Conservation (phyloP, 23 tunicate species). For the Clavelina lepadiformis region DNA sequence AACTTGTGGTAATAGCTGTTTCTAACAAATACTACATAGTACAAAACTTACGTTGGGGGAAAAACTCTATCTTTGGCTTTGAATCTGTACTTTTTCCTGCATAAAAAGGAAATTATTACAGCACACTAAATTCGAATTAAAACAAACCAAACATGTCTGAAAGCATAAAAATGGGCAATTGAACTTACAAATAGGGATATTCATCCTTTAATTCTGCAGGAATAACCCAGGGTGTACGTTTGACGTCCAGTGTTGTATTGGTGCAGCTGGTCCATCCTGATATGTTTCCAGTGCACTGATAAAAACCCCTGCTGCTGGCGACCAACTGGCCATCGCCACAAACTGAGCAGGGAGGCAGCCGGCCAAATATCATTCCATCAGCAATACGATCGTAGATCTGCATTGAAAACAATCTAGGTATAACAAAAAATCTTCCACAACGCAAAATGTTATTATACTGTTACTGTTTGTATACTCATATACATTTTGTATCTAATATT, state of each 20-base stretch:
- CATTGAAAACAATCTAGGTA: not conserved
- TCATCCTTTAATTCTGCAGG: conserved; percentile 47
- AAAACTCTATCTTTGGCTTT: conserved; percentile 55
- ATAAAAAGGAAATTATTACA: not conserved
- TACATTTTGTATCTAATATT: too few species aligned
- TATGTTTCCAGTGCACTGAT: conserved; percentile 68
- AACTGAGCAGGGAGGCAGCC: conserved; percentile 45
- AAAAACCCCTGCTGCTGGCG: conserved; percentile 60
- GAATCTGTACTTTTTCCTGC: conserved; percentile 55
- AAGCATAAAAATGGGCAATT: not conserved
- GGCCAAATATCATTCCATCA: conserved; percentile 90
- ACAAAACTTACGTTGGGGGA: conserved; percentile 51
- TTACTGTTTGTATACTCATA: too few species aligned
- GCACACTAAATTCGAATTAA: not conserved
- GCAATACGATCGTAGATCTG: conserved; percentile 63
- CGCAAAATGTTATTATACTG: too few species aligned
- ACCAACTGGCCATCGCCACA: conserved; percentile 58
- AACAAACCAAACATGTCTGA: conserved; percentile 1
- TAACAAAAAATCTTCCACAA: too few species aligned
- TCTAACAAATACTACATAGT: not conserved
- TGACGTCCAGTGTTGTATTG: conserved; percentile 30
- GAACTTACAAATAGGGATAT: conserved; percentile 45
- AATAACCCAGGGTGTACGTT: conserved; percentile 43
- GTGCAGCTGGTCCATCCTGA: conserved; percentile 91
- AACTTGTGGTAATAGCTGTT: conserved; percentile 2